A percentile compares a stretch with the other conserved stretches of the same genome.
Conservation (phyloP, 2,113 vertebrate genomes). For the Paradoxurus hermaphroditus region DNA sequence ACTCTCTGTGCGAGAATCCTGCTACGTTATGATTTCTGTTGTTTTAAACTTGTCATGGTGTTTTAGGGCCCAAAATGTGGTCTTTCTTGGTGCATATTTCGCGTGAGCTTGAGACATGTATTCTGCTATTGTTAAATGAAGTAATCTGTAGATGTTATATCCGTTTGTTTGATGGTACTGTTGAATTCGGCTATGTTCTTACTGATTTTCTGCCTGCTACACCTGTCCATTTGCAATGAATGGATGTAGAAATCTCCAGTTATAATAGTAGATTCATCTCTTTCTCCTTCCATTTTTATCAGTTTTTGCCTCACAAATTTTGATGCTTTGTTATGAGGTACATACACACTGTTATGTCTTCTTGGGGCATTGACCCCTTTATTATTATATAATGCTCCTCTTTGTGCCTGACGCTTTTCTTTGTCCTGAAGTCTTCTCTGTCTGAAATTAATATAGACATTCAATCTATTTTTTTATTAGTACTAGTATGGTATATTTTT, state of each 20-base stretch:
- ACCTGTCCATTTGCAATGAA: not conserved
- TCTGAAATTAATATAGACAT: not conserved
- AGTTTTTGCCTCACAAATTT: not conserved
- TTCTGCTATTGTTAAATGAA: not conserved
- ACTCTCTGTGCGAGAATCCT: no score
- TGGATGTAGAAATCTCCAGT: not conserved
- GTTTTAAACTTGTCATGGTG: not conserved
- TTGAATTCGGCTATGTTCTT: not conserved
- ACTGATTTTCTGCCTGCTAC: not conserved
- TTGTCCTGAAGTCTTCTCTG: not conserved
- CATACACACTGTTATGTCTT: not conserved
- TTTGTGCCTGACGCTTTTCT: not conserved
- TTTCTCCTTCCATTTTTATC: not conserved
- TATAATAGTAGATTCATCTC: not conserved
- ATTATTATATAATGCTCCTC: not conserved
- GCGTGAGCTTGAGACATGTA: not conserved
- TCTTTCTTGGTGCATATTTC: not conserved
- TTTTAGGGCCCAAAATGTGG: not conserved
- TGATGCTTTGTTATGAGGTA: not conserved
- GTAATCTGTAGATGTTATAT: not conserved
- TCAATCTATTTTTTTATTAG: no score
- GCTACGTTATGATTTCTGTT: not conserved
- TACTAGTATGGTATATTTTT: no score
- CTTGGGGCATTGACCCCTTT: not conserved
- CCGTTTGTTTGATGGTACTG: not conserved